Conservation (phyloP, 2,797 vertebrate species). For the Avahi laniger region DNA sequence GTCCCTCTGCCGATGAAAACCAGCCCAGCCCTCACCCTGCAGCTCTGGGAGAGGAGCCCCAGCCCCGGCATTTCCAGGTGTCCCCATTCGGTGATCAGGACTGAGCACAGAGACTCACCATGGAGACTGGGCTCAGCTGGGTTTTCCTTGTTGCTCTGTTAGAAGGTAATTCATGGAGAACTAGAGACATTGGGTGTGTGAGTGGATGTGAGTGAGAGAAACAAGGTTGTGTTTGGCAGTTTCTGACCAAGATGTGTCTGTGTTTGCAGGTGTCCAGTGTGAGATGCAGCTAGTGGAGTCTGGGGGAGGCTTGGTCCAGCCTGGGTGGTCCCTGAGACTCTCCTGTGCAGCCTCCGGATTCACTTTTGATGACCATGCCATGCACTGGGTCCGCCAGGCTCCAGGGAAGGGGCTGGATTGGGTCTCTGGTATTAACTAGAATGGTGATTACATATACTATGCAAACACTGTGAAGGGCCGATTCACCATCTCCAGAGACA, state of each 20-base stretch:
- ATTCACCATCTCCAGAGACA: not conserved
- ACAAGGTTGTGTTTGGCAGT: not conserved
- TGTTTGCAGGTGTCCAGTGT: not conserved
- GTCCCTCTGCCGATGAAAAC: too few species aligned
- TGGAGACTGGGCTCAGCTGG: too few species aligned
- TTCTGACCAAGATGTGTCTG: not conserved
- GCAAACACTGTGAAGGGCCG: not conserved
- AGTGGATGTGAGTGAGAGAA: not conserved
- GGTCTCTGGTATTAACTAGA: rapidly evolving
- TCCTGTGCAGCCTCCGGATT: not conserved
- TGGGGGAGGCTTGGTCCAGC: not conserved
- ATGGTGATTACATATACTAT: rapidly evolving
- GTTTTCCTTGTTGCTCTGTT: too few species aligned
- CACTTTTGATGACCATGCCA: rapidly evolving
- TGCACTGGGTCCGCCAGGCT: not conserved
- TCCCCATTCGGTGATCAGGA: too few species aligned
- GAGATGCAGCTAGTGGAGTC: not conserved
- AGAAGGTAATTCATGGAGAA: too few species aligned
- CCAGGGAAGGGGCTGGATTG: not conserved
- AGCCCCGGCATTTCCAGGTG: too few species aligned
- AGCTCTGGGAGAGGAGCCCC: too few species aligned
- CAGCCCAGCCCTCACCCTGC: too few species aligned
- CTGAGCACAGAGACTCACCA: too few species aligned
- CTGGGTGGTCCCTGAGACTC: not conserved
- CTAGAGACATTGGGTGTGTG: too few species aligned